Evolutionary conservation across 2,113 vertebrate genomes (phyloP).

Genomic region (Oplegnathus fasciatus): DNA sequence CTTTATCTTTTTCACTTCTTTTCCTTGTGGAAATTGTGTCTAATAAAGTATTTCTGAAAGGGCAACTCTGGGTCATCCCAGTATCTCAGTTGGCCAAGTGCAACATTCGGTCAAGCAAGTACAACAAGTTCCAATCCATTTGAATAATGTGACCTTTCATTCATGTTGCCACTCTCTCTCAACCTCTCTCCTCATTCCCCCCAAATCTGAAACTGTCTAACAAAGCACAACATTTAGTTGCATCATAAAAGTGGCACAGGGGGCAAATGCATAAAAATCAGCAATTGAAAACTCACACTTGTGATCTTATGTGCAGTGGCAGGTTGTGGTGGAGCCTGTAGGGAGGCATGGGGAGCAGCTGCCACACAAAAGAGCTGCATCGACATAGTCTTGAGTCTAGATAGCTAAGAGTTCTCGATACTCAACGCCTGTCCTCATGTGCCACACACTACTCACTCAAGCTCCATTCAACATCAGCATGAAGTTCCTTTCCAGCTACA

Average conservation of each 20-base stretch:
- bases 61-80: not conserved
- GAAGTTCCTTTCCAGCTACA: not conserved
- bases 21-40: too few relatives aligned
- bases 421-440: not conserved
- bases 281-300: constrained; percentile 13
- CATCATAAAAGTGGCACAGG: not conserved
- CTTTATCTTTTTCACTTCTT: not conserved
- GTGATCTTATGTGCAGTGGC: constrained; percentile 12
- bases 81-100: not conserved
- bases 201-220: not conserved
- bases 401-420: not conserved
- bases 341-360: constrained; percentile 25
- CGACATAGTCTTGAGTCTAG: not conserved
- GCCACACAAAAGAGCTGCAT: not conserved
- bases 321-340: constrained; percentile 23
- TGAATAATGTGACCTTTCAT: constrained; percentile 1
- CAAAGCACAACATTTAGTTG: not conserved
- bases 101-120: not conserved
- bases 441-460: not conserved
- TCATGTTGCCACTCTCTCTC: not conserved
- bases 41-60: not conserved
- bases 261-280: constrained; percentile 4
- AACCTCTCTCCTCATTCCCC: not conserved
- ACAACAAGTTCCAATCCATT: constrained; percentile 1
- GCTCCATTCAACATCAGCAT: constrained; percentile 1